Evolutionary conservation across 2,888 invertebrate genomes (phyloP), one percentile per base, ranked within the genome.

Genomic region (Parnassius smintheus): DNA sequence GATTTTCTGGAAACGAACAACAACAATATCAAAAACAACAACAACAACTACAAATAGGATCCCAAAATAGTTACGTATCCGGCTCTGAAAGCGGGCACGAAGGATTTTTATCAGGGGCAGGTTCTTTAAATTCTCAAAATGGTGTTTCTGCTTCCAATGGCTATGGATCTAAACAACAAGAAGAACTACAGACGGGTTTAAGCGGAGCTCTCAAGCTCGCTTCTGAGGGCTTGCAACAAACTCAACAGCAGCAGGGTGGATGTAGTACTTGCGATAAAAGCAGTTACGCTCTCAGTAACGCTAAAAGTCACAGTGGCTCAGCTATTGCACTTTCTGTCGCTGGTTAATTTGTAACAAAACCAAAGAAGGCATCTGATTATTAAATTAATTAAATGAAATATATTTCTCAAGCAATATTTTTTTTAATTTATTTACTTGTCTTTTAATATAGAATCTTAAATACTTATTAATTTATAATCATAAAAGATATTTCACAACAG

Each of bases 321-420:
- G 91, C 91, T 0, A 73, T 91, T 1, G 87, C 91, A n/a, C 62
- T 91, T 1, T 88, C 91, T 10, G 78, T 89, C 13, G 85, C 86
- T 41, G 87, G 88, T 68, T 88, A 82, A 46, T 51, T 45, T 35
- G 35, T n/a, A 53, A 35, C 25, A 53, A 11, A 9, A 52, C 22
- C 22, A 11, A 8, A 7, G 22, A 22, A 22, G 11, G 13, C 13
- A n/a, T 22, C 9, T 52, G 1, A 22, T 45, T 22, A 1, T 56
- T 11, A 46, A 3, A 56, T 56, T 46, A 22, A 56, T 56, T 56
- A 46, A 56, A 56, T 56, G 18, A 11, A 56, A 56, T 56, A 9
- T 11, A 12, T 46, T 56, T 18, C 13, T 35, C 8, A 35, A 53
- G 9, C 12, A 12, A 52, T 52, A 11, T 35, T 11, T 11, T 4